phyloP scores from a whole-genome alignment of 2,113 vertebrate genomes.

The Chamaea fasciata region DNA sequence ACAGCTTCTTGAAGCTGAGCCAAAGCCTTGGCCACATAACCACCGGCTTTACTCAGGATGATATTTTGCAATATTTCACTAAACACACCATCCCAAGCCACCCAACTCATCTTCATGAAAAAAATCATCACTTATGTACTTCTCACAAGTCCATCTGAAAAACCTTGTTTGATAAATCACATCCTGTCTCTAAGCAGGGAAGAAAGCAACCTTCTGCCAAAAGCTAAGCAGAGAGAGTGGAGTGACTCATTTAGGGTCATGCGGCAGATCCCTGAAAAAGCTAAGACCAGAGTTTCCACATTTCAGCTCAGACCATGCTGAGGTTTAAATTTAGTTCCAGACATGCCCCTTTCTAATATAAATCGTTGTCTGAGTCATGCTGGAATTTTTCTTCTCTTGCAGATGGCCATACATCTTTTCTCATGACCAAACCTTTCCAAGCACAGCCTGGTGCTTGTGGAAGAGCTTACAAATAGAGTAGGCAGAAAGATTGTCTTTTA shows the following conservation, averaged over 20 bases:
- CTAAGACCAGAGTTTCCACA: background rate
- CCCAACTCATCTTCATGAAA: background rate
- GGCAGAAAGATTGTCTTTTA: background rate
- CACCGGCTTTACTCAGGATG: background rate
- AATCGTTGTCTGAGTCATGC: background rate
- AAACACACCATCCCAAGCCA: background rate
- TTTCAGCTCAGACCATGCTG: background rate
- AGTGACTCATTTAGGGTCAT: background rate
- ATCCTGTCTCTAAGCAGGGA: background rate
- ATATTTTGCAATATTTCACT: background rate
- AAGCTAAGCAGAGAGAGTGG: background rate
- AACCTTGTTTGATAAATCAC: background rate
- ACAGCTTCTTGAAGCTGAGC: background rate
- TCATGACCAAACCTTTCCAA: background rate
- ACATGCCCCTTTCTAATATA: background rate
- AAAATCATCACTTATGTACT: background rate
- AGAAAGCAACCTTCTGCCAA: background rate
- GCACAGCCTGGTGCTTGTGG: background rate
- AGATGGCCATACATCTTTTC: background rate
- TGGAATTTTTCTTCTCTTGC: background rate
- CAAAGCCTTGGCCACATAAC: background rate
- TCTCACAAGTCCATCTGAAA: background rate
- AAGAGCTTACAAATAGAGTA: background rate
- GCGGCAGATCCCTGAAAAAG: background rate
- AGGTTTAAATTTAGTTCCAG: conserved; percentile 31